These are phyloP conservation scores for Prionailurus viverrinus DNA, from an alignment of 2,113 vertebrate genomes.

Conservation along the genomic window DNA sequence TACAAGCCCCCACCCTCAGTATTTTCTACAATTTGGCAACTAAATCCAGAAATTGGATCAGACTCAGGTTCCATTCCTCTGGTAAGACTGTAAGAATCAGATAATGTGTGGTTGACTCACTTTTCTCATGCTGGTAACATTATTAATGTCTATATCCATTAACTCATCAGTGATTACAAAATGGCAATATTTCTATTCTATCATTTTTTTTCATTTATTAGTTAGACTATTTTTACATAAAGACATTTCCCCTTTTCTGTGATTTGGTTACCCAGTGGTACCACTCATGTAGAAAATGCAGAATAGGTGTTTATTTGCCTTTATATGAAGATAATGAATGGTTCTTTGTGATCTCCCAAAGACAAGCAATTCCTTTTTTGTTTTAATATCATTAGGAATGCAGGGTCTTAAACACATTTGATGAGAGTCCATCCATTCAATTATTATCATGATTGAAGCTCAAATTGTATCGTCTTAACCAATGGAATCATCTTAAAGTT, in stretches of 20 bases:
- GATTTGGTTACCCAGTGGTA: neutral
- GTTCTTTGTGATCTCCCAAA: neutral
- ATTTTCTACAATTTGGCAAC: neutral
- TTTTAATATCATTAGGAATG: conserved; percentile 21
- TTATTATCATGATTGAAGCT: neutral
- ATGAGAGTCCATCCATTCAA: neutral
- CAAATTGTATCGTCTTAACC: neutral
- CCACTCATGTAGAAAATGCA: neutral
- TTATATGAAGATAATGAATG: neutral
- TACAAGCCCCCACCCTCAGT: neutral
- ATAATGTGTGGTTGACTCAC: neutral
- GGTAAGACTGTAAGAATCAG: neutral
- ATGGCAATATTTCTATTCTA: neutral
- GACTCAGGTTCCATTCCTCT: neutral
- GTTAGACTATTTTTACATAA: neutral
- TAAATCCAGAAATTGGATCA: neutral
- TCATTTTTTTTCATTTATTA: conserved; percentile 12
- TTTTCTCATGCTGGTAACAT: neutral
- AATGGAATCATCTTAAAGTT: neutral
- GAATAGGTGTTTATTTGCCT: neutral
- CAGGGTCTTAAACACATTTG: neutral
- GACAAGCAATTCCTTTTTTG: neutral
- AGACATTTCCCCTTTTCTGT: neutral
- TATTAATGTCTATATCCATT: neutral
- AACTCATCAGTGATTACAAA: neutral